phyloP scores from a whole-genome alignment of 2,113 vertebrate genomes.

The Protobothrops mucrosquamatus region DNA sequence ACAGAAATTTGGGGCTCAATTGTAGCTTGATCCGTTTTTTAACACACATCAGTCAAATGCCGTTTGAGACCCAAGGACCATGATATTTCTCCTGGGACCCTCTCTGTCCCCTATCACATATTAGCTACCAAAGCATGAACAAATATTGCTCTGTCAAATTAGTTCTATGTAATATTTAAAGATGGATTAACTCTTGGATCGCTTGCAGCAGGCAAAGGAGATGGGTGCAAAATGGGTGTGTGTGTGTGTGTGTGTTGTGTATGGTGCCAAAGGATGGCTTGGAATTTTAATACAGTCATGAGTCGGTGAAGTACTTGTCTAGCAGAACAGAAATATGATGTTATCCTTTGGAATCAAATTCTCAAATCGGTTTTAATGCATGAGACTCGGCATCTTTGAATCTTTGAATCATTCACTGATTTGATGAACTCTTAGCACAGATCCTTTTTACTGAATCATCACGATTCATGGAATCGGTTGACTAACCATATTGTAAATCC shows the following conservation, averaged over 20 bases:
- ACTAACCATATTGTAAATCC: neutral
- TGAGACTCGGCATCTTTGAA: neutral
- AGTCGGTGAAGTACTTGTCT: conserved; percentile 44
- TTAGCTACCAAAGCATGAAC: conserved; percentile 44
- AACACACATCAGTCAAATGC: neutral
- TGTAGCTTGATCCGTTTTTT: conserved; percentile 15
- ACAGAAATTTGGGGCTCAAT: no score
- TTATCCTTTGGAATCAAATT: neutral
- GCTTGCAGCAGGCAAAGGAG: conserved; percentile 37
- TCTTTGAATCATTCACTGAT: neutral
- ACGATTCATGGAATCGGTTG: neutral
- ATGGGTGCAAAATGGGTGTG: conserved; percentile 39
- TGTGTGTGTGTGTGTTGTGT: neutral
- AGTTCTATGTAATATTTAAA: conserved; percentile 59
- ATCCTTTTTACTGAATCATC: neutral
- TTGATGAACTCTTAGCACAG: neutral
- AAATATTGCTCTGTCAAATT: conserved; percentile 59
- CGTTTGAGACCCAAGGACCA: conserved; percentile 33
- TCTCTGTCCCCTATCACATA: neutral
- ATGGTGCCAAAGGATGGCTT: conserved; percentile 35
- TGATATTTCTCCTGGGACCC: neutral
- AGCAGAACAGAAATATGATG: conserved; percentile 53
- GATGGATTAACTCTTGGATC: conserved; percentile 56
- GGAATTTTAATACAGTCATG: conserved; percentile 49
- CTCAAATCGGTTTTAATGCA: neutral